Percentiles rank a stretch among this genome's conserved stretches.
Evolutionary conservation across 2,797 vertebrate genomes (phyloP).

Genomic region (Myotis pilosus): DNA sequence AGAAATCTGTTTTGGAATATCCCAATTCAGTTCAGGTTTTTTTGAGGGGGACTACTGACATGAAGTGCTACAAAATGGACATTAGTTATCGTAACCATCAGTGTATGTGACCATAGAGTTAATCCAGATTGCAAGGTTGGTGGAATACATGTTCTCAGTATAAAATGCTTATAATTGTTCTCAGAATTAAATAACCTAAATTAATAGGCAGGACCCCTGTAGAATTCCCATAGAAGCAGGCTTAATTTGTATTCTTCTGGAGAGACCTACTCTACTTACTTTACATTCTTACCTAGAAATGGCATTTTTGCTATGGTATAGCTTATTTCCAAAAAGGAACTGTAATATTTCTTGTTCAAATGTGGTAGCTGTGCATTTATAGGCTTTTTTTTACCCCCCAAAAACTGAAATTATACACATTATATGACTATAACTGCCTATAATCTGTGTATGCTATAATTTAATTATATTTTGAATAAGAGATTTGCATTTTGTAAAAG

Average conservation of each 20-base stretch:
- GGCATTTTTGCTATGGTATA: constrained; percentile 51
- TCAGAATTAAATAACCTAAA: constrained; percentile 38
- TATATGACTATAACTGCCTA: constrained; percentile 44
- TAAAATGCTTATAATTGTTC: neutral
- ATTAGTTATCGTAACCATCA: neutral
- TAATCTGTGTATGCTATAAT: constrained; percentile 33
- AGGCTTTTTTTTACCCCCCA: constrained; percentile 38
- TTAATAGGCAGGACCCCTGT: neutral
- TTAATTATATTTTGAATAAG: constrained; percentile 64
- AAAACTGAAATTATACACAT: constrained; percentile 31
- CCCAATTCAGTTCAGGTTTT: neutral
- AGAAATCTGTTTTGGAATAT: neutral
- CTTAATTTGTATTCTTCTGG: constrained; percentile 51
- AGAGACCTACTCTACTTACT: neutral
- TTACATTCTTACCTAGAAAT: constrained; percentile 42
- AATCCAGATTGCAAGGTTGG: neutral
- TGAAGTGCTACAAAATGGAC: constrained; percentile 17
- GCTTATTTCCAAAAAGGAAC: constrained; percentile 35
- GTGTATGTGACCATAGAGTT: neutral
- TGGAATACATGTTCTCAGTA: neutral
- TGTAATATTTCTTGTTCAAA: constrained; percentile 50
- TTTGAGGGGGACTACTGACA: neutral
- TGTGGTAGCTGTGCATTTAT: constrained; percentile 15
- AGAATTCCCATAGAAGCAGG: neutral
- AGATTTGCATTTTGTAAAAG: constrained; percentile 51